Conservation (phyloP, 2,888 invertebrate genomes). For the Deroplatys truncata region DNA sequence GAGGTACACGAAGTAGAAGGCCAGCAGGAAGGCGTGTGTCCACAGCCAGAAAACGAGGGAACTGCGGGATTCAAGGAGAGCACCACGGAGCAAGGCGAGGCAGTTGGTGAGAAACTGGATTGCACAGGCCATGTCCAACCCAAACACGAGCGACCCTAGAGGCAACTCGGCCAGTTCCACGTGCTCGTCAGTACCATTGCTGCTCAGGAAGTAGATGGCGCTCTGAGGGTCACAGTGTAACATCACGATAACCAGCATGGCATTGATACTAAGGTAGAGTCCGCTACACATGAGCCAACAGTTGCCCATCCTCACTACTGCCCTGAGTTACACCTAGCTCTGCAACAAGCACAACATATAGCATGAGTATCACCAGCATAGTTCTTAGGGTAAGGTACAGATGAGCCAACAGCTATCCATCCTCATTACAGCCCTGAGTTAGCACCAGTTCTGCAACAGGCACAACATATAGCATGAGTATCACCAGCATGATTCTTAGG, state of each 20-base stretch:
- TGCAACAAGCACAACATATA: background rate
- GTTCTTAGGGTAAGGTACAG: too few species aligned
- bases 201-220: background rate
- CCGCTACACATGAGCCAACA: background rate
- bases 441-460: too few species aligned
- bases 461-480: too few species aligned
- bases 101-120: background rate
- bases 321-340: background rate
- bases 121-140: background rate
- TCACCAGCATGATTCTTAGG: too few species aligned
- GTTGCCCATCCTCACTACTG: background rate
- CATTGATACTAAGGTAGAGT: background rate
- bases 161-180: background rate
- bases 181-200: background rate
- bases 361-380: too few species aligned
- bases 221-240: background rate
- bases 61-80: background rate
- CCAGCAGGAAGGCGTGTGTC: background rate
- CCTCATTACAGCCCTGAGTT: too few species aligned
- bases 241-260: background rate
- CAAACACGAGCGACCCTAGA: background rate
- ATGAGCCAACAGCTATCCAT: too few species aligned
- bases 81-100: background rate
- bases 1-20: background rate
- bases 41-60: background rate